Base-by-base conservation (phyloP, 2,888 invertebrate species). In the Lamproptera curius region DNA sequence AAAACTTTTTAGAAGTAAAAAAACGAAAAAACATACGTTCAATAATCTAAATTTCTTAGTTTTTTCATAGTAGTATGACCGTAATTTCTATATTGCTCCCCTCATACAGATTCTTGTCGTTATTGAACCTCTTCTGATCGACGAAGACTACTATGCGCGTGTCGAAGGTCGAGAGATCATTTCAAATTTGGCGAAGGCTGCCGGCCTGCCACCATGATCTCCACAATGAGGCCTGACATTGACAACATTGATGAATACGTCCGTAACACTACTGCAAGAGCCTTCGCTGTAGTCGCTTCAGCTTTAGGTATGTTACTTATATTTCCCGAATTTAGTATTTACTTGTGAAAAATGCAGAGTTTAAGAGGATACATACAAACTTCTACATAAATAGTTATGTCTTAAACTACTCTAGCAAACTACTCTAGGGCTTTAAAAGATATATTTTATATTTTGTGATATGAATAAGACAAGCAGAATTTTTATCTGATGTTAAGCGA, bases 211-310 rank as follows among this genome's bases (percentile, higher is more conserved):
- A 99, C 99, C 10, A 99, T 99, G 99, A 99, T 99, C 68, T 99
- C 99, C 2, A 99, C 99, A 0, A 99, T 99, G 99, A 91, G 99
- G 73, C 99, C 99, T 0, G 99, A 99, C 88, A 99, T 99, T 65
- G 99, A 99, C 83, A 99, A 99, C 75, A 98, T 98, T 65, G 99
- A 99, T 79, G 98, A 99, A 84, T 99, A 99, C 71, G 99, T 99
- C 31, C 92, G 99, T 72, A 99, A 99, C 79, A 99, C 99, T 0
- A 99, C 99, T 0, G 99, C 99, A 3, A 91, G 99, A 66, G 99
- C 99, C 0, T 99, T 99, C 80, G 99, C 99, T n/a, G 99, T 99
- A 1, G 99, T 99, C 0, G 99, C 99, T 1, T 99, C 99, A 1
- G 99, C 99, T 46, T 89, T 99, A 53, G 99, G 98, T 88, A 65